Evolutionary conservation across 2,888 invertebrate genomes (phyloP), one percentile per base, ranked within the genome.

Genomic region (Pelosia muscerda): DNA sequence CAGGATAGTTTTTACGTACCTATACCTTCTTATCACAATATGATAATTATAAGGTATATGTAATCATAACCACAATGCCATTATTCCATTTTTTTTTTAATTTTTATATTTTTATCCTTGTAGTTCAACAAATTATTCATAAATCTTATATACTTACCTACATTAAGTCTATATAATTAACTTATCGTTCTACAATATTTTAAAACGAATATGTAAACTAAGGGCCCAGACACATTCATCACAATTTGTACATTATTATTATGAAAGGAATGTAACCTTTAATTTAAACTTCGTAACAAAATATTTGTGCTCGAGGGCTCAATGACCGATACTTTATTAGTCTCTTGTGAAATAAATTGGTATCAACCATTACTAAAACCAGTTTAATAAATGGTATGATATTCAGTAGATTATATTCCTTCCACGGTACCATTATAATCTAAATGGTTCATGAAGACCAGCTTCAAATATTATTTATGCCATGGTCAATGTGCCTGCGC

Each of bases 401-500:
- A 83, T 15, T 38, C 38, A 38, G 74, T 86, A 89, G 90, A 91
- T 92, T 90, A 92, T 75, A 92, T 92, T 93, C 89, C 90, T 92
- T 91, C 90, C 90, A 88, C 79, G 91, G 92, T 92, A 91, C 90
- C 91, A 85, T 85, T 86, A 84, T 74, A 81, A 55, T 78, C 75
- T 83, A 81, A 82, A 83, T 84, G 83, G 80, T 86, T 87, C 85
- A 92, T 89, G 87, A 93, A 93, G 93, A 86, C 93, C 93, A 92
- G 93, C 93, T 93, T 89, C 83, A 92, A 92, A 92, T 86, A 85
- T 95, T 97, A 98, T 92, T 95, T 97, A 98, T 92, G 97, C 97
- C 97, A 97, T 98, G 86, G 98, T 97, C 84, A 98, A 96, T 88
- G 97, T 96, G 90, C 98, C 98, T 90, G 98, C 98, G 84, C 98